Conservation (phyloP, 2,113 vertebrate species). For the Pandion haliaetus region DNA sequence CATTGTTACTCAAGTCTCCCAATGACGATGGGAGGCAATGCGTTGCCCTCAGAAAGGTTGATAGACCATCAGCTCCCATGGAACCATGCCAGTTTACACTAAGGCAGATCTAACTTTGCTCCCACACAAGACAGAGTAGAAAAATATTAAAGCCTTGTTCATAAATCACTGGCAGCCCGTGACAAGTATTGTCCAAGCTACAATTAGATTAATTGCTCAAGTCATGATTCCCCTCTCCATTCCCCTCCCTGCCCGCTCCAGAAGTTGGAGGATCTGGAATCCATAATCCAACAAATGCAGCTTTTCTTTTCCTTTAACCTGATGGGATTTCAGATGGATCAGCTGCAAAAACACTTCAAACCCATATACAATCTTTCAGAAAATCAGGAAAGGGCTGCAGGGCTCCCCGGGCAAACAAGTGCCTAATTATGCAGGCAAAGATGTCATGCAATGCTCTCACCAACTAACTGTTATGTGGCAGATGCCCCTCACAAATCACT, state of each 20-base stretch:
- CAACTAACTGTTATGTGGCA: background rate
- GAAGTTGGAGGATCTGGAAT: conserved; percentile 4
- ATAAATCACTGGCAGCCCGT: background rate
- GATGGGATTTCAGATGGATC: background rate
- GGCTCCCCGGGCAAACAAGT: background rate
- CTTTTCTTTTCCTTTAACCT: conserved; percentile 28
- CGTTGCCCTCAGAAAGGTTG: background rate
- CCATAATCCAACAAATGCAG: conserved; percentile 26
- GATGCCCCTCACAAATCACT: background rate
- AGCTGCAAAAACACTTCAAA: conserved; percentile 52
- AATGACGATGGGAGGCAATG: accelerated
- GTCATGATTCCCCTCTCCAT: background rate
- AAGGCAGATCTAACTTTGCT: background rate
- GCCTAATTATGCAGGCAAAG: background rate
- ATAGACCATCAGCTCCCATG: background rate
- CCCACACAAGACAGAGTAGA: background rate
- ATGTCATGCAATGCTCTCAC: background rate
- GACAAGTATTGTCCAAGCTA: background rate
- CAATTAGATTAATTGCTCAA: background rate
- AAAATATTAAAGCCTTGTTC: background rate
- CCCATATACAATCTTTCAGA: background rate
- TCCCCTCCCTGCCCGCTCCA: background rate
- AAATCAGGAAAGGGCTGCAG: background rate
- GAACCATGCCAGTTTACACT: accelerated
- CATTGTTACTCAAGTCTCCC: accelerated